phyloP scores from a whole-genome alignment of 1,140 invertebrate genomes.

The Neodiprion virginianus region DNA sequence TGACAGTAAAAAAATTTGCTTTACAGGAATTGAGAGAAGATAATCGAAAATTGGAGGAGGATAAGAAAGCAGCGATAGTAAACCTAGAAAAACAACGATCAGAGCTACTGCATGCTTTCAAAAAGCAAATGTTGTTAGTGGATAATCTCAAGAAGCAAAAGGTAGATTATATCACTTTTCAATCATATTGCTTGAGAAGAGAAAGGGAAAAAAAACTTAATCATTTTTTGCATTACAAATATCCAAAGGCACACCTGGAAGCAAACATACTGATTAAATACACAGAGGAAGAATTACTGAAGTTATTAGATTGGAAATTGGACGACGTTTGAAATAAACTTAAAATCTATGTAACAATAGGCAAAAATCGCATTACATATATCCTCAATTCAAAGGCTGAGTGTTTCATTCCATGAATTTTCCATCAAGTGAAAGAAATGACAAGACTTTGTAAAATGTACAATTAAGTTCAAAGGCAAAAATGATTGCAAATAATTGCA shows the following conservation, averaged over 20 bases:
- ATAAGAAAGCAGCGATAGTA: constrained; percentile 50
- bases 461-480: no score
- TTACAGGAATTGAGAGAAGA: constrained; percentile 58
- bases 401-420: no score
- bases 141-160: constrained; percentile 66
- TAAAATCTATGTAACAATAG: constrained; percentile 19
- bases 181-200: constrained; percentile 23
- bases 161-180: constrained; percentile 37
- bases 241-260: constrained; percentile 55
- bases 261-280: constrained; percentile 53
- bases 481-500: no score
- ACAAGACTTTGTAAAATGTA: no score
- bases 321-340: constrained; percentile 35
- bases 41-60: constrained; percentile 54
- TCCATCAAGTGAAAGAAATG: no score
- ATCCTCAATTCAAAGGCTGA: not conserved
- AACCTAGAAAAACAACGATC: constrained; percentile 58
- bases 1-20: constrained; percentile 16
- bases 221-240: constrained; percentile 11
- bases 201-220: not conserved
- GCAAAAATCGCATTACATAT: not conserved
- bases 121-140: constrained; percentile 61
- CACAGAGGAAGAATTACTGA: constrained; percentile 57
- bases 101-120: constrained; percentile 61
- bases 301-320: constrained; percentile 57